Conservation (phyloP, 2,888 invertebrate genomes). For the Lordiphosa andalusiaca region DNA sequence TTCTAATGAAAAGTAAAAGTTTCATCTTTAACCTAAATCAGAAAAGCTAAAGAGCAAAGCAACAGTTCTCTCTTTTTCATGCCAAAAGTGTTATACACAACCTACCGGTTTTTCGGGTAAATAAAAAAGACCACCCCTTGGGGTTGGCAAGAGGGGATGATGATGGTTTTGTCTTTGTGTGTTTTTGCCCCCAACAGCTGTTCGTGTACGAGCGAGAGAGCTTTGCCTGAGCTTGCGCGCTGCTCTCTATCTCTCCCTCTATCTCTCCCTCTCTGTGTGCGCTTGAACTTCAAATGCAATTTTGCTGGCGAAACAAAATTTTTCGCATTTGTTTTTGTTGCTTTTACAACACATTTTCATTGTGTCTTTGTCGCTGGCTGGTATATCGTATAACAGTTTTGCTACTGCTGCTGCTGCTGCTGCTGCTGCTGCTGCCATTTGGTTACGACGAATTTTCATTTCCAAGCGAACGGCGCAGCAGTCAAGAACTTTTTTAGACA, state of each 20-base stretch:
- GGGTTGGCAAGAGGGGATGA: conserved; percentile 26
- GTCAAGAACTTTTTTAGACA: conserved; percentile 40
- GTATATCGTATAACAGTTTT: conserved; percentile 70
- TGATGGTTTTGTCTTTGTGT: conserved; percentile 1
- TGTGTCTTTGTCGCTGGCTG: conserved; percentile 27
- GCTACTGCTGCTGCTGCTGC: conserved; percentile 4
- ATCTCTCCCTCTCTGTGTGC: conserved; percentile 18
- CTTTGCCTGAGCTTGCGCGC: conserved; percentile 41
- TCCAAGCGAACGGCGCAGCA: conserved; percentile 69
- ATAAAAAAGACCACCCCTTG: conserved; percentile 12
- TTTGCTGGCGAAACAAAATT: conserved; percentile 25
- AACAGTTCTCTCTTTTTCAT: conserved; percentile 55
- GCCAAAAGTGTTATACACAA: conserved; percentile 43
- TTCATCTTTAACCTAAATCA: conserved; percentile 71
- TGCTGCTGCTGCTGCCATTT: conserved; percentile 35
- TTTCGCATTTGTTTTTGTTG: conserved; percentile 32
- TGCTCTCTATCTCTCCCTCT: conserved; percentile 9
- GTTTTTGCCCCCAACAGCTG: conserved; percentile 4
- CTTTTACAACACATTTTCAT: conserved; percentile 33
- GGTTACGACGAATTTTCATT: conserved; percentile 70
- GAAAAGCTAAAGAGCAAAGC: conserved; percentile 47
- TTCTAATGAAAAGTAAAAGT: conserved; percentile 58
- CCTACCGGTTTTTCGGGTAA: conserved; percentile 52
- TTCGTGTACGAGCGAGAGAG: conserved; percentile 7
- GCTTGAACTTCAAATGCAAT: conserved; percentile 70